A percentile compares a stretch with the other conserved stretches of the same genome.
Evolutionary conservation across 2,797 vertebrate genomes (phyloP).

Genomic region (Semaprochilodus insignis): DNA sequence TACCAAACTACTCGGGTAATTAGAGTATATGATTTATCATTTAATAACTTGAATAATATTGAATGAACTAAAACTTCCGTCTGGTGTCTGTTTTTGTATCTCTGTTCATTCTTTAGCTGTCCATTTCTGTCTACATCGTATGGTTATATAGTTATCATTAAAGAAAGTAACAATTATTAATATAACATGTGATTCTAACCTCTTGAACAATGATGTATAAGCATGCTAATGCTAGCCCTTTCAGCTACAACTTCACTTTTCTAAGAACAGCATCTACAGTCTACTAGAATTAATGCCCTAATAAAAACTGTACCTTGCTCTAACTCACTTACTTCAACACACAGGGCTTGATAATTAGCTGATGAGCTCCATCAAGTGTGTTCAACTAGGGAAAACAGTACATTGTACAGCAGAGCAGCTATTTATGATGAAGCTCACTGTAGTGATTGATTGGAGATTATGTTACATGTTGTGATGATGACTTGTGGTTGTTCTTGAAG

Average conservation of each 20-base stretch:
- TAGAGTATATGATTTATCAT: too few species aligned
- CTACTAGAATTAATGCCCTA: neutral
- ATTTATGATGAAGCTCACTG: neutral
- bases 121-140: too few species aligned
- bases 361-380: conserved; percentile 3
- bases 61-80: too few species aligned
- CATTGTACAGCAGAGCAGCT: neutral
- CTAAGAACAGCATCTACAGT: neutral
- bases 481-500: neutral
- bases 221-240: neutral
- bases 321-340: neutral
- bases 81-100: too few species aligned
- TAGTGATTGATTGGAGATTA: neutral
- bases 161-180: too few species aligned
- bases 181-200: too few species aligned
- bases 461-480: neutral
- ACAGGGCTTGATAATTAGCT: neutral
- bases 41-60: too few species aligned
- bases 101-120: too few species aligned
- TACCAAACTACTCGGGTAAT: too few species aligned
- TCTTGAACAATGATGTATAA: too few species aligned
- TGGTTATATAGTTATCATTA: too few species aligned
- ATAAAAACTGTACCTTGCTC: neutral
- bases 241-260: neutral
- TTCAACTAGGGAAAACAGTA: neutral